phyloP scores from a whole-genome alignment of 2,113 vertebrate species.

The Larimichthys crocea region DNA sequence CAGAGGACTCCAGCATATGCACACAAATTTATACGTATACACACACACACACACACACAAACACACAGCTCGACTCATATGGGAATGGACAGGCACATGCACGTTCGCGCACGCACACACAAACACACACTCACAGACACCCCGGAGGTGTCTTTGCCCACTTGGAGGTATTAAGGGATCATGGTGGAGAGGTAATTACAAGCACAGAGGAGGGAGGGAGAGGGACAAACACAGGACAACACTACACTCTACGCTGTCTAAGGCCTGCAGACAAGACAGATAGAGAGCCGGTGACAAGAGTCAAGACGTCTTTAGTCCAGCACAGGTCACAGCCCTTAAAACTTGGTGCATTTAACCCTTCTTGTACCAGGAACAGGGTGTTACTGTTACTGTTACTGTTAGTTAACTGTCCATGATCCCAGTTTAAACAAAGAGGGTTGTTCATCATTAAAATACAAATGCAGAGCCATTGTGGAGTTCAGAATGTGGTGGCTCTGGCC shows the following conservation, averaged over 20 bases:
- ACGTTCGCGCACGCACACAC: neutral
- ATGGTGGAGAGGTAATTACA: constrained; percentile 75
- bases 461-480: too few relatives aligned
- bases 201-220: constrained; percentile 31
- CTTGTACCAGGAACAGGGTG: neutral
- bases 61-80: constrained; percentile 28
- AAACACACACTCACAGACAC: constrained; percentile 15
- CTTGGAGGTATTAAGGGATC: constrained; percentile 71
- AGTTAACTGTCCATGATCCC: neutral
- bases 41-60: constrained; percentile 27
- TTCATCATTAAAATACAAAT: neutral
- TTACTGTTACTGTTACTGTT: too few relatives aligned
- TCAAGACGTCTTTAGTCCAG: constrained; percentile 14
- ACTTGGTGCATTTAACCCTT: neutral
- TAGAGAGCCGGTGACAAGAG: constrained; percentile 13
- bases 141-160: constrained; percentile 67
- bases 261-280: constrained; percentile 32
- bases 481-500: too few relatives aligned
- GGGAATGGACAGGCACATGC: constrained; percentile 35
- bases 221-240: constrained; percentile 61
- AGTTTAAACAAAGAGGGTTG: neutral
- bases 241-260: neutral
- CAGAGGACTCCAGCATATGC: constrained; percentile 47
- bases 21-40: constrained; percentile 28
- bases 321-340: constrained; percentile 19